Evolutionary conservation across 2,113 vertebrate genomes (phyloP).

Genomic region (Conger conger): DNA sequence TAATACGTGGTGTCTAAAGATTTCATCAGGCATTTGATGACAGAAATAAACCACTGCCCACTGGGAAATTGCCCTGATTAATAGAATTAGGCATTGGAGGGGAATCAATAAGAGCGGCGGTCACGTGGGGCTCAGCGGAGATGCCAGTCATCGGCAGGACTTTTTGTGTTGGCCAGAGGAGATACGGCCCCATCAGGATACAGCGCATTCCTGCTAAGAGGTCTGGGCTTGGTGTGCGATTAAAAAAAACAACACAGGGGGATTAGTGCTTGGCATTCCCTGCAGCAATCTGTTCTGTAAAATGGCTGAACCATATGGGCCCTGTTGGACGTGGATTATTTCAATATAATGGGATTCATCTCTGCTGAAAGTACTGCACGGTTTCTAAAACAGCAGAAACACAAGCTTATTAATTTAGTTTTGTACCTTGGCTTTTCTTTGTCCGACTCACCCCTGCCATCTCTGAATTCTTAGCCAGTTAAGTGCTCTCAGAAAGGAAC

Average conservation of each 20-base stretch:
- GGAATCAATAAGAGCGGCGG: conserved; percentile 60
- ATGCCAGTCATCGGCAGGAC: conserved; percentile 55
- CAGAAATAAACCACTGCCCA: conserved; percentile 84
- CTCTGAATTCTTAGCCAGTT: conserved; percentile 60
- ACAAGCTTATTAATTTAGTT: conserved; percentile 41
- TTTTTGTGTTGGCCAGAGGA: conserved; percentile 35
- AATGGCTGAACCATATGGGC: conserved; percentile 56
- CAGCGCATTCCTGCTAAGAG: conserved; percentile 45
- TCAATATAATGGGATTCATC: conserved; percentile 51
- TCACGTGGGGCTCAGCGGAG: conserved; percentile 61
- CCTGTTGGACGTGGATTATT: conserved; percentile 52
- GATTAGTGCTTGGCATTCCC: conserved; percentile 48
- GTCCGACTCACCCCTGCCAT: conserved; percentile 27
- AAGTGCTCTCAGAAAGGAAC: conserved; percentile 67
- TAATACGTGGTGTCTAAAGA: conserved; percentile 82
- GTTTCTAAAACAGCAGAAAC: conserved; percentile 50
- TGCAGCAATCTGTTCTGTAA: conserved; percentile 48
- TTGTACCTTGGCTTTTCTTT: conserved; percentile 44
- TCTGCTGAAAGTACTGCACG: conserved; percentile 47
- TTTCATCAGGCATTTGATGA: conserved; percentile 85
- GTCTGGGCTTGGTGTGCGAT: conserved; percentile 43
- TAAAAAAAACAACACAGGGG: conserved; percentile 44
- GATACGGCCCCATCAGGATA: conserved; percentile 32
- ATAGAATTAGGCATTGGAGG: conserved; percentile 78
- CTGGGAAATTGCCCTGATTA: conserved; percentile 82